Base-by-base conservation (phyloP, 1,140 invertebrate genomes). In the Gonioctena quinquepunctata region DNA sequence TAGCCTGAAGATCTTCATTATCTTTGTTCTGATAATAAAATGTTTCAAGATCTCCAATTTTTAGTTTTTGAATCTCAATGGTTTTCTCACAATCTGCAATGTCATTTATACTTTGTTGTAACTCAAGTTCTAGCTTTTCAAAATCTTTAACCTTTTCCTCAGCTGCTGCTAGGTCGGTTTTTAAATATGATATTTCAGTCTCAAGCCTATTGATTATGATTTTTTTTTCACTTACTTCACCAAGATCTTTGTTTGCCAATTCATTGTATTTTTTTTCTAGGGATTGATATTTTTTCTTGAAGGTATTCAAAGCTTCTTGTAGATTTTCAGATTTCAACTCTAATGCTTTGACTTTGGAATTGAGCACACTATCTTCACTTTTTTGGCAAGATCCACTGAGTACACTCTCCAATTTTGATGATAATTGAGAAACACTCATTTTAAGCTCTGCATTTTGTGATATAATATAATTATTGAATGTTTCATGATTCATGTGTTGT, bases 371-470 rank as follows among this genome's bases (percentile, higher is more conserved):
- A 22, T 57, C 68, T 0, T 48, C 5, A 42, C 19, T 62, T 18
- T 63, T 64, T 64, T 71, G 64, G 49, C 65, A 54, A n/a, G 42
- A 19, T 8, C 26, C 60, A 18, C 21, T 54, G 6, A 77, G 21
- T 21, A 79, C 57, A 54, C 61, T 62, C 62, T 81, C 77, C 21
- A 81, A 63, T 69, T 79, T 81, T 21, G 61, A 68, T 11, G 73
- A 66, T 19, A 81, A 63, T 68, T 74, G 67, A 21, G 69, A 48
- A 27, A 81, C 63, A 71, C 75, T 75, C 68, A 77, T 74, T 52
- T 76, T 72, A 8, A 80, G 49, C 71, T 81, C 79, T 18, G 64
- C 70, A 54, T 81, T 80, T 13, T 80, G 78, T 7, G 75, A 16
- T 54, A 66, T 16, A 18, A 66, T 26, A 4, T 6, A 60, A 7